Evolutionary conservation across 2,113 vertebrate genomes (phyloP).

Genomic region (Canis aureus): DNA sequence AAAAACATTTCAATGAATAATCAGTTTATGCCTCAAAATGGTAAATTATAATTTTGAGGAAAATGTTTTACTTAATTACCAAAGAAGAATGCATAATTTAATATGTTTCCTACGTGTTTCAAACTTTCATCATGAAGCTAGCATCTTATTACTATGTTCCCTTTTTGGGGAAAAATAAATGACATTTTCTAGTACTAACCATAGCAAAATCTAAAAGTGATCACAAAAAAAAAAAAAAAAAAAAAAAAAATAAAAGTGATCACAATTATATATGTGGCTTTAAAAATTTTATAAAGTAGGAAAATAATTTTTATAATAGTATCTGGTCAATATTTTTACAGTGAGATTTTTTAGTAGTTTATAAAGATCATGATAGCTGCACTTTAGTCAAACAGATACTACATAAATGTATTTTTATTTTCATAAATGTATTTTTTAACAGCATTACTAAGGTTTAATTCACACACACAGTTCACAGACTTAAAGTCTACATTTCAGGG

Average conservation of each 20-base stretch:
- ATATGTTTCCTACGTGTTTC: not conserved
- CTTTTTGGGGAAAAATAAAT: not conserved
- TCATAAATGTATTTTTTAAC: not conserved
- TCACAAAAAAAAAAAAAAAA: no score
- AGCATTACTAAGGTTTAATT: constrained; percentile 8
- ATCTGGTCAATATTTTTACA: constrained; percentile 8
- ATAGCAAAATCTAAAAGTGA: not conserved
- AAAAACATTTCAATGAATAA: constrained; percentile 32
- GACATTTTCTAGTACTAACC: not conserved
- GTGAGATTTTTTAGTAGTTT: constrained; percentile 6
- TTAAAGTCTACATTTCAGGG: not conserved
- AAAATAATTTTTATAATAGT: not conserved
- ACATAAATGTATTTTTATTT: not conserved
- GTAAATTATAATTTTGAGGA: constrained; percentile 28
- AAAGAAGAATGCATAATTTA: not conserved
- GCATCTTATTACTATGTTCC: not conserved
- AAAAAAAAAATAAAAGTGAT: no score
- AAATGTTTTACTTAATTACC: not conserved
- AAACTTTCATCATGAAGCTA: not conserved
- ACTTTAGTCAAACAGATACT: not conserved
- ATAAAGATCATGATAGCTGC: not conserved
- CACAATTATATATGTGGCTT: not conserved
- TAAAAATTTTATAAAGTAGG: not conserved
- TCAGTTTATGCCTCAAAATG: not conserved
- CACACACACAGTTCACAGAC: not conserved